A percentile compares a stretch with the other conserved stretches of the same genome.
Evolutionary conservation across 2,797 vertebrate genomes (phyloP).

Genomic region (Dallia pectoralis): DNA sequence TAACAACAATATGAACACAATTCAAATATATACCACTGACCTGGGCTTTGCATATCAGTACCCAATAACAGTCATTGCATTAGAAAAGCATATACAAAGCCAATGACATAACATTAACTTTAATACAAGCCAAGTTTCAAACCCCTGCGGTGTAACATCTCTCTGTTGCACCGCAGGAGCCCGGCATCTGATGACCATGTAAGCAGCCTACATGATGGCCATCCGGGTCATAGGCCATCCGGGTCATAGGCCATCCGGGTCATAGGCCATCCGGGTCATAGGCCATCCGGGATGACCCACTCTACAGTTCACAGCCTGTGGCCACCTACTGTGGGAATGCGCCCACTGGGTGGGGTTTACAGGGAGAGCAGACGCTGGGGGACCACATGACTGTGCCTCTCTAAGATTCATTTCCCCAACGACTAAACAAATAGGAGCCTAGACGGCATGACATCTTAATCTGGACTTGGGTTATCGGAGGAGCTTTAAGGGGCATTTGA

Average conservation of each 20-base stretch:
- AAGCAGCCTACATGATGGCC: not conserved
- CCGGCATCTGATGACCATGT: not conserved
- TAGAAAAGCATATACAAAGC: too few species aligned
- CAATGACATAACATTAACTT: too few species aligned
- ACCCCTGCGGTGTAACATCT: not conserved
- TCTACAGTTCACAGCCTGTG: conserved; percentile 27
- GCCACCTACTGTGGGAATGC: conserved; percentile 14
- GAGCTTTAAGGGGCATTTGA: not conserved
- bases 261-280: not conserved
- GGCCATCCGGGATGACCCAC: not conserved
- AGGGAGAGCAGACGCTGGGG: not conserved
- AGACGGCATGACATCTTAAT: not conserved
- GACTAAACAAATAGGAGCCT: conserved; percentile 11
- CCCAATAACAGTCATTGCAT: too few species aligned
- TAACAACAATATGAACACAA: not conserved
- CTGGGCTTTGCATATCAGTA: too few species aligned
- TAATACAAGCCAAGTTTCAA: not conserved
- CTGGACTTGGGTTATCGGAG: not conserved
- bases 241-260: not conserved
- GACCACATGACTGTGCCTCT: not conserved
- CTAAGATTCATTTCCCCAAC: conserved; percentile 5
- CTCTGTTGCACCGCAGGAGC: not conserved
- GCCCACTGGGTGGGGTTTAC: not conserved
- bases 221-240: not conserved
- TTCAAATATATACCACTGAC: not conserved